Conservation (phyloP, 2,888 invertebrate species). For the Drosophila formosana region DNA sequence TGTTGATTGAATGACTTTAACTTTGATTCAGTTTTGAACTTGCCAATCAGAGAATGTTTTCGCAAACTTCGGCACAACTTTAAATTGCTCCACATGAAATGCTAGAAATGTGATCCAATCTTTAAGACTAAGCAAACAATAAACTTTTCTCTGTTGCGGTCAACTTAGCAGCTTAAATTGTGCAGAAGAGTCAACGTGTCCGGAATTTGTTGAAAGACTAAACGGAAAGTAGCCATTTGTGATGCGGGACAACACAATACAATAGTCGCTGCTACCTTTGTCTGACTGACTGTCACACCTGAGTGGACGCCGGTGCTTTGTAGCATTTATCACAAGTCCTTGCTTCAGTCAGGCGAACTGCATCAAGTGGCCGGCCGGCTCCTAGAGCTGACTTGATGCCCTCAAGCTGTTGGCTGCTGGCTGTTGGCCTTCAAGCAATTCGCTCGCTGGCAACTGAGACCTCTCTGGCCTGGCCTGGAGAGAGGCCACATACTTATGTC, state of each 20-base stretch:
- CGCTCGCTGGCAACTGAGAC: conserved; percentile 24
- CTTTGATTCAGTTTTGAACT: conserved; percentile 18
- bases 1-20: conserved; percentile 30
- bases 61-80: conserved; percentile 3
- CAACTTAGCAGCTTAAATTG: conserved; percentile 5
- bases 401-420: conserved; percentile 47
- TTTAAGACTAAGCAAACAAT: background rate
- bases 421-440: conserved; percentile 53
- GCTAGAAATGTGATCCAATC: background rate
- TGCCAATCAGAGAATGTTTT: conserved; percentile 38
- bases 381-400: conserved; percentile 6
- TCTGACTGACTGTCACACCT: conserved; percentile 45
- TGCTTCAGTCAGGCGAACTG: conserved; percentile 37
- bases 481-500: conserved; percentile 16
- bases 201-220: conserved; percentile 5
- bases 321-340: conserved; percentile 52
- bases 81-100: background rate
- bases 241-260: background rate
- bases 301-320: conserved; percentile 58
- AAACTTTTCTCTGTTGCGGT: background rate
- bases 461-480: conserved; percentile 32
- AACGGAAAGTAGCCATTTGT: conserved; percentile 10
- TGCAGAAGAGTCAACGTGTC: conserved; percentile 8
- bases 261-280: conserved; percentile 15
- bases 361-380: conserved; percentile 22